Conservation (phyloP, 1,140 invertebrate species). For the Penaeus chinensis region DNA sequence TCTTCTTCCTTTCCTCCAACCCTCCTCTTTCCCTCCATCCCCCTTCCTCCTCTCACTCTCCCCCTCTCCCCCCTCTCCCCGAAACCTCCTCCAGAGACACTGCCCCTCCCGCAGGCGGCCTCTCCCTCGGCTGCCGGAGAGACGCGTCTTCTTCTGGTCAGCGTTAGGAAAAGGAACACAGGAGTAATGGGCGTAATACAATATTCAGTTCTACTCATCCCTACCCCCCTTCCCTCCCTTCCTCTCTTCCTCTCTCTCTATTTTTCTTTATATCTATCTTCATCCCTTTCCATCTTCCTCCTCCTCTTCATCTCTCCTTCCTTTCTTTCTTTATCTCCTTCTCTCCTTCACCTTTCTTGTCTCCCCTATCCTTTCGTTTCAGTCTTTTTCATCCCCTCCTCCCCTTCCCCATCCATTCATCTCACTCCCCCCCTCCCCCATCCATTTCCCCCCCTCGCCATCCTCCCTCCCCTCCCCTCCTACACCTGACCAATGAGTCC, state of each 20-base stretch:
- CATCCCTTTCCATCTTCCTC: too few species aligned
- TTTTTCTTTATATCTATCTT: too few species aligned
- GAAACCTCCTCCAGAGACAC: neutral
- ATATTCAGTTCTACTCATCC: too few species aligned
- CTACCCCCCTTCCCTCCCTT: too few species aligned
- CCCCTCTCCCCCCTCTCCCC: neutral
- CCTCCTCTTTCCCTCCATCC: neutral
- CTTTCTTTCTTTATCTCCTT: neutral
- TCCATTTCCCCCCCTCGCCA: neutral
- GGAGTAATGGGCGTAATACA: too few species aligned
- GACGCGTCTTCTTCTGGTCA: too few species aligned
- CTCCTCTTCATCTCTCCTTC: too few species aligned
- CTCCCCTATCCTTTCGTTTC: neutral
- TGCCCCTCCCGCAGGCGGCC: too few species aligned
- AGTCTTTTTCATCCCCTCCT: neutral
- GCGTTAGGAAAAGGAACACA: too few species aligned
- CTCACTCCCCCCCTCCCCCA: too few species aligned
- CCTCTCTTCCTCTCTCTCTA: too few species aligned
- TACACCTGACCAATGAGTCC: neutral
- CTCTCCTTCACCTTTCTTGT: neutral
- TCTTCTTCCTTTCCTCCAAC: neutral
- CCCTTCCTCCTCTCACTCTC: neutral
- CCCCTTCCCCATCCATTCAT: neutral
- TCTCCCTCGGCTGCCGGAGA: neutral
- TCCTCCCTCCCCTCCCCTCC: neutral